Base-by-base conservation (phyloP, 1,140 invertebrate genomes). In the Trachymyrmex cornetzi region DNA sequence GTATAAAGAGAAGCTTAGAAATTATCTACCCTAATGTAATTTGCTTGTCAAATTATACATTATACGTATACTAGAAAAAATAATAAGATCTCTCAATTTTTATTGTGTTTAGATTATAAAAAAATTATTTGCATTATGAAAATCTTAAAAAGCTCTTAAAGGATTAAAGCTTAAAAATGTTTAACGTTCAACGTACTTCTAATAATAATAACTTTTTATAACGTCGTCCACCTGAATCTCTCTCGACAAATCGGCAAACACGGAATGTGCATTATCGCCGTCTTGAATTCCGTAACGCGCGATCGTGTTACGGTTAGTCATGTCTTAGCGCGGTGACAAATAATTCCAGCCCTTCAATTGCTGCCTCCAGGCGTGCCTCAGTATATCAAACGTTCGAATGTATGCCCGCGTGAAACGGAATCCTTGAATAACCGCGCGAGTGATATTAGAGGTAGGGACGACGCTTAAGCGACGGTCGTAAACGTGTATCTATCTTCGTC, bases 401-500 rank as follows among this genome's bases (percentile, higher is more conserved):
- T 63, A 63, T 48, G 55, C 38, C n/a, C 69, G 24, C 30, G 55
- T 74, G 69, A 84, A 84, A 61, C 38, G 82, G 71, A 77, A 77
- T 79, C 74, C 74, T 64, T 85, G 82, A 85, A 85, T 77, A 79
- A 85, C 55, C 74, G 61, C 72, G 50, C 74, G 34, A 79, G 71
- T 55, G 82, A 79, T 85, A 85, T 79, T 85, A 53, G 48, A 22
- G 59, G 55, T 19, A 85, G 50, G 61, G 74, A 66, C 82, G 82
- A 57, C 61, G 82, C 61, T 66, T 79, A 85, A 79, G 75, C 72
- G 82, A 85, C 82, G 82, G 61, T 85, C 82, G 82, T 85, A 85
- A 85, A 79, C 74, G 82, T 85, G 48, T 85, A 85, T 85, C 82
- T 85, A 85, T 85, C 82, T 85, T 85, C 82, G 82, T 85, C 74